Base-by-base conservation (phyloP, 1,140 invertebrate species). In the Rhopalosiphum maidis region DNA sequence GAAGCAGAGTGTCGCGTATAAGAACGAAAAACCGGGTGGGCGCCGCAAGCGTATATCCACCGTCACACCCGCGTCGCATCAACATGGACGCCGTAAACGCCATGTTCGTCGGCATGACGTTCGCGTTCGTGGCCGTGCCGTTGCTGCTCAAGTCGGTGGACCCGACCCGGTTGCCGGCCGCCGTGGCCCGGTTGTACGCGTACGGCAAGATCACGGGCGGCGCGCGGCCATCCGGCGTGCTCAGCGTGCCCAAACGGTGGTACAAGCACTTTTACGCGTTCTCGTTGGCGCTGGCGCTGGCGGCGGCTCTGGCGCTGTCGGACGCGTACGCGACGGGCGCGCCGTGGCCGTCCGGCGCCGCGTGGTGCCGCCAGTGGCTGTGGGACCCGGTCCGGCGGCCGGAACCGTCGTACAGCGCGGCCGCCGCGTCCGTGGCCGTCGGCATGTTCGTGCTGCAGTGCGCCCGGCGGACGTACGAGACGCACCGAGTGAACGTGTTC, bases 211-310 rank as follows among this genome's bases (percentile, higher is more conserved):
- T 90, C 55, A 90, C 89, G 6, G 89, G 88, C 54, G 54, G 88
- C 88, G 9, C 51, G 88, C 37, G 37, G 37, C 89, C 54, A 11
- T 21, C 89, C 25, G 89, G 88, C 25, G 54, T 90, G 23, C 37
- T 90, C 37, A 68, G 54, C 89, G 89, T 90, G 89, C 89, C 89
- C 25, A 90, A 90, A 21, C 89, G 89, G 18, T 90, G 89, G 89
- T 90, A 90, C 89, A 25, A 6, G 5, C 89, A 90, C 37, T 90
- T 90, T 25, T 90, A 90, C 54, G 54, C 15, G 37, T 30, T 41
- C 9, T 23, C 89, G 23, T 9, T 55, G 9, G 88, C 35, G 35
- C 51, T 90, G 35, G 2, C 51, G 0, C 3, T 11, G 88, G 35
- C 25, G 8, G n/a, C 88, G 4, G 35, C 51, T 0, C 88, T 90